Evolutionary conservation across 2,113 vertebrate genomes (phyloP).

Genomic region (Bos indicus): DNA sequence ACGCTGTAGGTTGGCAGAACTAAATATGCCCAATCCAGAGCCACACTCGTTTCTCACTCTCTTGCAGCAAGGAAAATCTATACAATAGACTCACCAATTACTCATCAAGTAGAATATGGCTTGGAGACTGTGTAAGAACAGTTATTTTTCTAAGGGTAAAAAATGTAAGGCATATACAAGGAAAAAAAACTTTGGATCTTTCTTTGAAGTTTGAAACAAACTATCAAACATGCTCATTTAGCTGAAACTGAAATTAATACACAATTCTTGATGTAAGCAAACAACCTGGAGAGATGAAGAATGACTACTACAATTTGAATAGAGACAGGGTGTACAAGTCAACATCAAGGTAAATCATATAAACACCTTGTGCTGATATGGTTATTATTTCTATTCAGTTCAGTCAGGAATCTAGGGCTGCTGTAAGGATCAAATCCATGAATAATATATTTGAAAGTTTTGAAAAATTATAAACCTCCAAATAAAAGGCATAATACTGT

Average conservation of each 20-base stretch:
- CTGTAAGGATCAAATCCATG: neutral
- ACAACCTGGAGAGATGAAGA: neutral
- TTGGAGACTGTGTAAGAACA: neutral
- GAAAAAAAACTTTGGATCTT: neutral
- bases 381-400: neutral
- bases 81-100: neutral
- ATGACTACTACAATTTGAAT: neutral
- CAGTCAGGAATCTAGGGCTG: neutral
- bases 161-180: neutral
- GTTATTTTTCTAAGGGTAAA: neutral
- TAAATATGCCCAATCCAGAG: neutral
- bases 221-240: neutral
- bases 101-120: neutral
- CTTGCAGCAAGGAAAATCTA: neutral
- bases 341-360: neutral
- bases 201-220: neutral
- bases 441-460: neutral
- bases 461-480: neutral
- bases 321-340: neutral
- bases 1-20: neutral
- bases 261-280: neutral
- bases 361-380: neutral
- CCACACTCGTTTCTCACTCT: neutral
- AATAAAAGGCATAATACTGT: neutral
- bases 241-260: neutral